Conservation (phyloP, 2,113 vertebrate genomes). For the Pelusios castaneus region DNA sequence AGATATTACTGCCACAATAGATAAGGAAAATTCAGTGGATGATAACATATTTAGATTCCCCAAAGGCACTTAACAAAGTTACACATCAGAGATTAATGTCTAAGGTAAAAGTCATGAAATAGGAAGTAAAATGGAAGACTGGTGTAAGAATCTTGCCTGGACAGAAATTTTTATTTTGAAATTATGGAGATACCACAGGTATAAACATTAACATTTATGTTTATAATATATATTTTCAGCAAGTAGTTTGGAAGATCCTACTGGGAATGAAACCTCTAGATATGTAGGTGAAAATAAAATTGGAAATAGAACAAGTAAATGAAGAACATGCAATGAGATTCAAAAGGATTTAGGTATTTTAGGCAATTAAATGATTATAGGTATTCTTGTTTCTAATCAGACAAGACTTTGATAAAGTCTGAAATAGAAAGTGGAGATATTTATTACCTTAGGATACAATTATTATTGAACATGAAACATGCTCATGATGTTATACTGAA, state of each 20-base stretch:
- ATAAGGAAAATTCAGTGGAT: conserved; percentile 16
- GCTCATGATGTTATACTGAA: neutral
- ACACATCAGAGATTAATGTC: neutral
- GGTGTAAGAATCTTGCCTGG: neutral
- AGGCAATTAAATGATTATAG: neutral
- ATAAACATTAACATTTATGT: neutral
- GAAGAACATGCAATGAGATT: neutral
- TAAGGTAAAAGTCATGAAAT: neutral
- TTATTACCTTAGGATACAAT: neutral
- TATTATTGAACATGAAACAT: neutral
- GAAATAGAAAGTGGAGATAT: neutral
- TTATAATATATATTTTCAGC: neutral
- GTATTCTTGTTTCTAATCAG: rapidly evolving
- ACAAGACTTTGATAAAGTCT: neutral
- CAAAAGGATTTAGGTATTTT: neutral
- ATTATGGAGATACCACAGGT: neutral
- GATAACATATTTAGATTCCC: conserved; percentile 35
- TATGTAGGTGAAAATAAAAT: rapidly evolving
- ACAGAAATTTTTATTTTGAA: neutral
- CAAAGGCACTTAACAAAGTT: neutral
- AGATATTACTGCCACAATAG: conserved; percentile 15
- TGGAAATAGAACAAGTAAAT: neutral
- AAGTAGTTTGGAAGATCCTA: rapidly evolving
- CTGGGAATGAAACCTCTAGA: neutral
- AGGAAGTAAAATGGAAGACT: neutral